Conservation (phyloP, 2,888 invertebrate genomes). For the Dryobotodes eremita region DNA sequence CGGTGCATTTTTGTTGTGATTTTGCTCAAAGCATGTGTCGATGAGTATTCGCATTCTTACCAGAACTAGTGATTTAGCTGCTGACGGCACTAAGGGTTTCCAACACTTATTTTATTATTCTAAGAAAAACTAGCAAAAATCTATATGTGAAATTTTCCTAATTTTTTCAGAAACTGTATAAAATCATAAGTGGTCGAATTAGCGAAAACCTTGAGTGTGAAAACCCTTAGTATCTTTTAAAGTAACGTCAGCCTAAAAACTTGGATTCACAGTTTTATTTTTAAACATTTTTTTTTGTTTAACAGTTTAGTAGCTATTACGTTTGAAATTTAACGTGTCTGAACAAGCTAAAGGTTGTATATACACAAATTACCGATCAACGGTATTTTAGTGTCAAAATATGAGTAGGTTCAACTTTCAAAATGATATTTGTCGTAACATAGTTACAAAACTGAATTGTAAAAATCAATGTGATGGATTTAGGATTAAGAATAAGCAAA, state of each 20-base stretch:
- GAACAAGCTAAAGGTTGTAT: slow-evolving; percentile 67
- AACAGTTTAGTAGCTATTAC: slow-evolving; percentile 49
- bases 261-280: slow-evolving; percentile 40
- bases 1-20: too few relatives aligned
- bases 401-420: slow-evolving; percentile 50
- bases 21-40: too few relatives aligned
- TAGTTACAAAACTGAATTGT: slow-evolving; percentile 51
- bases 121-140: too few relatives aligned
- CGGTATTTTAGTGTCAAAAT: slow-evolving; percentile 49
- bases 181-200: neutral
- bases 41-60: too few relatives aligned
- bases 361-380: slow-evolving; percentile 42
- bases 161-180: too few relatives aligned
- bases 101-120: too few relatives aligned
- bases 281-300: slow-evolving; percentile 47
- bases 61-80: too few relatives aligned
- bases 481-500: slow-evolving; percentile 39
- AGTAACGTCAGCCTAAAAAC: slow-evolving; percentile 40
- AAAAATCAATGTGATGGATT: slow-evolving; percentile 55
- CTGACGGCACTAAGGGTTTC: too few relatives aligned
- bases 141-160: too few relatives aligned
- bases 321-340: slow-evolving; percentile 43
- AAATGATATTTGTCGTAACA: slow-evolving; percentile 55
- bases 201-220: slow-evolving; percentile 1
- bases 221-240: neutral